Evolutionary conservation across 2,888 invertebrate genomes (phyloP).

Genomic region (Dasypolia templi): DNA sequence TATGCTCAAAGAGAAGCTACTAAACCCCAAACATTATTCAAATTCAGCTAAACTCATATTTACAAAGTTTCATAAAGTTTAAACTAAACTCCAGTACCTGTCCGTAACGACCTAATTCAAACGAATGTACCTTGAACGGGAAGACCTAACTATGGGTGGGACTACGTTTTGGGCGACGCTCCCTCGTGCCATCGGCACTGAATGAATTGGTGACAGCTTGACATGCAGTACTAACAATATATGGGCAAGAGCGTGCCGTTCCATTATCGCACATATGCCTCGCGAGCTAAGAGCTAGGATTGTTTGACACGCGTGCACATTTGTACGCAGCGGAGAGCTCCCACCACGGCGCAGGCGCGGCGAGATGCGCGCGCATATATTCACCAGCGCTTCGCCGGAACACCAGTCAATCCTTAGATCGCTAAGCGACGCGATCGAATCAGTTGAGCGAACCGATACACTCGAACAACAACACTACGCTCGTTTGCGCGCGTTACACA

Average conservation of each 20-base stretch:
- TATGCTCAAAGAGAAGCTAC: neutral
- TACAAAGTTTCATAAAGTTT: constrained; percentile 26
- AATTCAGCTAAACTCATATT: neutral
- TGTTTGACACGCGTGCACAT: constrained; percentile 19
- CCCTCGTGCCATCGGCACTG: constrained; percentile 60
- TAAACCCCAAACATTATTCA: neutral
- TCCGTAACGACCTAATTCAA: constrained; percentile 46
- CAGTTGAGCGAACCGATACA: constrained; percentile 65
- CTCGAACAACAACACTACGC: constrained; percentile 68
- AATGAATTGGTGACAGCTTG: constrained; percentile 73
- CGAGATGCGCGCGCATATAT: constrained; percentile 89
- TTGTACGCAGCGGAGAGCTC: constrained; percentile 73
- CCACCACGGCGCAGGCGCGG: constrained; percentile 85
- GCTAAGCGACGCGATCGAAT: constrained; percentile 77
- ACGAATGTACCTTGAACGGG: constrained; percentile 58
- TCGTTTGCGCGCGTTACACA: constrained; percentile 73
- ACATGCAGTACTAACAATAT: constrained; percentile 59
- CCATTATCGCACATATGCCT: constrained; percentile 37
- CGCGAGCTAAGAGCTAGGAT: constrained; percentile 34
- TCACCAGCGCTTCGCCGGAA: constrained; percentile 78
- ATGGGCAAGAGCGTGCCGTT: constrained; percentile 27
- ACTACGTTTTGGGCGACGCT: constrained; percentile 58
- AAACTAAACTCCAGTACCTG: constrained; percentile 35
- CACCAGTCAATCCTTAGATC: constrained; percentile 85
- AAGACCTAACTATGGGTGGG: constrained; percentile 64